A percentile compares a stretch with the other conserved stretches of the same genome.
Conservation (phyloP, 2,797 vertebrate genomes). For the Enteromius viviparus region DNA sequence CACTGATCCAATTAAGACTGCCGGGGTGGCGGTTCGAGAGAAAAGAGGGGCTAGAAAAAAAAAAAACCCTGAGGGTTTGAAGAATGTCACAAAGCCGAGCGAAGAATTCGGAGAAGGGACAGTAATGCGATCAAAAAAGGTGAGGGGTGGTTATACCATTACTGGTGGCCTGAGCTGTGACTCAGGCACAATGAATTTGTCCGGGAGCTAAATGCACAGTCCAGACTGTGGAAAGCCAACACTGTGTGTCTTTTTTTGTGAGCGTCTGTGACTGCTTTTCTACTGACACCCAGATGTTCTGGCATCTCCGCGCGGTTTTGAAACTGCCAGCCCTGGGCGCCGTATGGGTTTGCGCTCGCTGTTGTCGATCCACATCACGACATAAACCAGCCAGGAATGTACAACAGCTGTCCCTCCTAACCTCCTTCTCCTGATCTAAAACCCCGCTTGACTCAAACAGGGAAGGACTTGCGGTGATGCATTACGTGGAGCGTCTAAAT, state of each 20-base stretch:
- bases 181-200: slow-evolving; percentile 7
- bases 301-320: slow-evolving; percentile 69
- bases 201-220: slow-evolving; percentile 11
- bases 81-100: slow-evolving; percentile 6
- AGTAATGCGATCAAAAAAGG: slow-evolving; percentile 31
- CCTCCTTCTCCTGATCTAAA: slow-evolving; percentile 36
- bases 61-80: slow-evolving; percentile 65
- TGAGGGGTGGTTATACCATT: not conserved
- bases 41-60: slow-evolving; percentile 61
- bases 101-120: not conserved
- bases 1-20: slow-evolving; percentile 79
- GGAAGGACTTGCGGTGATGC: slow-evolving; percentile 47
- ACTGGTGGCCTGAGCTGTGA: slow-evolving; percentile 11
- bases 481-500: slow-evolving; percentile 60
- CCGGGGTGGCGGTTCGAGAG: slow-evolving; percentile 50
- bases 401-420: slow-evolving; percentile 76
- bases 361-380: slow-evolving; percentile 65
- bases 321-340: slow-evolving; percentile 63
- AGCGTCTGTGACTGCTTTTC: slow-evolving; percentile 37
- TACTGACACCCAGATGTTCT: slow-evolving; percentile 71
- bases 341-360: slow-evolving; percentile 65
- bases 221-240: slow-evolving; percentile 37
- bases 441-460: slow-evolving; percentile 35
- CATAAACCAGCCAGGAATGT: slow-evolving; percentile 76
- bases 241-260: slow-evolving; percentile 28